These are phyloP conservation scores for Machaerirhynchus nigripectus DNA, from an alignment of 2,113 vertebrate species.

Conservation along the genomic window DNA sequence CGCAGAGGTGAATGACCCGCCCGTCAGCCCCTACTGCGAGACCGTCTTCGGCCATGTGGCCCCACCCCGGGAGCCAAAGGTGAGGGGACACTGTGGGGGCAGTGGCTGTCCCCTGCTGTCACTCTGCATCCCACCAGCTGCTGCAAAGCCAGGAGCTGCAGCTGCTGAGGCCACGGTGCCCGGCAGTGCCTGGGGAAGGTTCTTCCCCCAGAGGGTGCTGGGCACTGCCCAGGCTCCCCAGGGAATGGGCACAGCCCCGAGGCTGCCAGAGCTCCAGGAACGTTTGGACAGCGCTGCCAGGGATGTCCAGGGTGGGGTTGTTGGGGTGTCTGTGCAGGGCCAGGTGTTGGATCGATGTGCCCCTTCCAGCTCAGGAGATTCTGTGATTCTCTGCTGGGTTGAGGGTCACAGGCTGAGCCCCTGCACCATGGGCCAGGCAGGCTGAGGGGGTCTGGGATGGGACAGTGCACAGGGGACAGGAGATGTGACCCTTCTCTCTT, in stretches of 20 bases:
- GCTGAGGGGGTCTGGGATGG: background rate
- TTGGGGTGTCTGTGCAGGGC: background rate
- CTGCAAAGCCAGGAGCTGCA: background rate
- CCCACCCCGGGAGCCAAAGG: slow-evolving; percentile 62
- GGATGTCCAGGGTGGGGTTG: background rate
- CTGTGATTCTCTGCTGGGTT: background rate
- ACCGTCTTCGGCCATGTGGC: slow-evolving; percentile 72
- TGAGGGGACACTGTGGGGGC: slow-evolving; percentile 15
- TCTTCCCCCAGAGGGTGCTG: background rate
- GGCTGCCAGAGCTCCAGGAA: background rate
- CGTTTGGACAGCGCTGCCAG: accelerated
- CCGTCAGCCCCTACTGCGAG: slow-evolving; percentile 84
- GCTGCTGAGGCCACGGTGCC: accelerated
- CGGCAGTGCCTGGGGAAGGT: accelerated
- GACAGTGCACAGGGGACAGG: background rate
- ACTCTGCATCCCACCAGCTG: background rate
- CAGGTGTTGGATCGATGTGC: background rate
- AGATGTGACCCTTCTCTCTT: background rate
- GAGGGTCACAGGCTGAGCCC: background rate
- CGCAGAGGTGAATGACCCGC: slow-evolving; percentile 20
- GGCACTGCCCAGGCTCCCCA: background rate
- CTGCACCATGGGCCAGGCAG: accelerated
- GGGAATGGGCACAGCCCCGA: background rate
- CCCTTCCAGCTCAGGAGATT: background rate
- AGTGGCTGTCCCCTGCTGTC: background rate